Evolutionary conservation across 30 jellyfish, hydroid and myxozoan genomes (phyloP).

Genomic region (Aurelia coerulea): DNA sequence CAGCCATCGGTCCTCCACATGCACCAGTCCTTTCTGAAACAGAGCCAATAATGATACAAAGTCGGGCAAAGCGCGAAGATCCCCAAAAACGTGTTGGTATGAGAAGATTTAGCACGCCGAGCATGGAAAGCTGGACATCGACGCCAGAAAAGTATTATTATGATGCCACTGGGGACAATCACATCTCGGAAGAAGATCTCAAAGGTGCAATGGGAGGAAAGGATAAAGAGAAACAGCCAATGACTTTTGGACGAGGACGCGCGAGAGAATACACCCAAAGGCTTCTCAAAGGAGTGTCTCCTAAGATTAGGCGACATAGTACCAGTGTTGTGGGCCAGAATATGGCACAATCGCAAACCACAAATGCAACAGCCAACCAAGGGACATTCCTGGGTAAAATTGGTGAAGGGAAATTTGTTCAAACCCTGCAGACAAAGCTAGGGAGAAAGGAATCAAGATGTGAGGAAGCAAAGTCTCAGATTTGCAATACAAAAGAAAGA

Average conservation of each 20-base stretch:
- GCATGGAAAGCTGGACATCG: conserved; percentile 81
- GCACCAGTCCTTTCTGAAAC: background rate
- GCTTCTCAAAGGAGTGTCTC: conserved; percentile 61
- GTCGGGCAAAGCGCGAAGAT: conserved; percentile 37
- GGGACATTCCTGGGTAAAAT: conserved; percentile 49
- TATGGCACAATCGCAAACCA: background rate
- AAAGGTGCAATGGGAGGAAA: conserved; percentile 41
- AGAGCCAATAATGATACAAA: conserved; percentile 37
- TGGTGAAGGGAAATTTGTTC: conserved; percentile 69
- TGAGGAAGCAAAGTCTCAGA: conserved; percentile 60
- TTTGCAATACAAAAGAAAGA: conserved; percentile 19
- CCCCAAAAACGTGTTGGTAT: conserved; percentile 52
- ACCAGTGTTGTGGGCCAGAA: conserved; percentile 47
- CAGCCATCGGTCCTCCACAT: conserved; percentile 1
- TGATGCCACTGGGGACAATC: conserved; percentile 70
- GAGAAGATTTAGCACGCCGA: conserved; percentile 70
- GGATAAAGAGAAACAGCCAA: conserved; percentile 43
- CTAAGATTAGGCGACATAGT: conserved; percentile 67
- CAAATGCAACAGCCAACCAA: conserved; percentile 16
- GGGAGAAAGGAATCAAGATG: conserved; percentile 61
- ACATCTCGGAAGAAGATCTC: conserved; percentile 61
- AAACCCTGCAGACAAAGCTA: conserved; percentile 71
- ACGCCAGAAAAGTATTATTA: conserved; percentile 75
- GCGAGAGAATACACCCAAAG: conserved; percentile 66
- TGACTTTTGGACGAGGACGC: conserved; percentile 53